Base-by-base conservation (phyloP, 2,797 vertebrate species). In the Gadopsis marmoratus region DNA sequence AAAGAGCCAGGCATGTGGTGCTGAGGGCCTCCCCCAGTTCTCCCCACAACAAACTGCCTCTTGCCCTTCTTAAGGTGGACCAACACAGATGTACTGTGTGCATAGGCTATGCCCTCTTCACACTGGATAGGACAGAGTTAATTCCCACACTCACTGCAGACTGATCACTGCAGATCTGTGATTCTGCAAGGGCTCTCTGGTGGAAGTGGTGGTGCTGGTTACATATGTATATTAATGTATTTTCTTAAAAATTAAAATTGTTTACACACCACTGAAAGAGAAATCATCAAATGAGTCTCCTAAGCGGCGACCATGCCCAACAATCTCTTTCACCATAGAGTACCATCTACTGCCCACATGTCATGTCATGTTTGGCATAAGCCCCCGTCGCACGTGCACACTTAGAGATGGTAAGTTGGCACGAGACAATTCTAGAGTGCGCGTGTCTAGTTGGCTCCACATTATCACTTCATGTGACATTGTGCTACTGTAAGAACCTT, bases 1-100 rank as follows among this genome's bases (percentile, higher is more conserved):
- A 96, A 96, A 96, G 95, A 92, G 94, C 94, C 92, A 95, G 92
- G 95, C 95, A 93, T 96, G 95, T 95, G 95, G 87, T 23, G 76
- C 89, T 89, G 93, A 94, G 94, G 90, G 93, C 95, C 94, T 94
- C 94, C 95, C 94, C 94, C 92, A 92, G 89, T 79, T 90, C 85
- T 82, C 92, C 50, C 91, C 94, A 94, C 94, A 95, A 94, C 94
- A 93, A 91, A 89, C 95, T 94, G 93, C 93, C 94, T 92, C 91
- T 90, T 76, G 62, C 90, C 77, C 84, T 33, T 94, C 94, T 96
- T 96, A 96, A 96, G 96, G 95, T 96, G 93, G 96, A 95, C 94
- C 93, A 16, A 19, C 67, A 67, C 59, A 93, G 92, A 95, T 94
- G 73, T 6, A 26, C 80, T 78, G 76, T 26, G 64, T 33, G 72